Percentiles rank a stretch among this genome's conserved stretches.
Conservation (phyloP, 2,797 vertebrate species). For the Taenioides sp. region DNA sequence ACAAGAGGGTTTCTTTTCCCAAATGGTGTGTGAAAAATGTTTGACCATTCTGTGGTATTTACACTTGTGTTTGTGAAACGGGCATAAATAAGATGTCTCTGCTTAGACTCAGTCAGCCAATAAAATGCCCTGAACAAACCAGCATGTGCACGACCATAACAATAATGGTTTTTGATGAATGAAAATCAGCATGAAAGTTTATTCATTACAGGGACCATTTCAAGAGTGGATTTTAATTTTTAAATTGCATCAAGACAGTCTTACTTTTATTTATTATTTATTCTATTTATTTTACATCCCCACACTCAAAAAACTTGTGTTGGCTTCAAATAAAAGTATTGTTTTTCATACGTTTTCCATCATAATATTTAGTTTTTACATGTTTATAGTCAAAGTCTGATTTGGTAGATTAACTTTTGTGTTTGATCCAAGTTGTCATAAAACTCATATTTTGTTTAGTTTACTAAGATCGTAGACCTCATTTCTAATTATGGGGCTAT, state of each 20-base stretch:
- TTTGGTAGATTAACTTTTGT: not conserved
- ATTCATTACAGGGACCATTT: too few species aligned
- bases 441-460: not conserved
- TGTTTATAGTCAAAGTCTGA: not conserved
- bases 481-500: too few species aligned
- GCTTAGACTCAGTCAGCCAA: slow-evolving; percentile 33
- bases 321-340: not conserved
- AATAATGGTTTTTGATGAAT: slow-evolving; percentile 23
- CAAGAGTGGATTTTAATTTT: too few species aligned
- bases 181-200: not conserved
- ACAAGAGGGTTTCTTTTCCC: slow-evolving; percentile 33
- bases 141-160: slow-evolving; percentile 21
- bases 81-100: slow-evolving; percentile 35
- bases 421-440: not conserved
- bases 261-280: too few species aligned
- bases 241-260: too few species aligned
- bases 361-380: not conserved
- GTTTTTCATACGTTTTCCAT: not conserved
- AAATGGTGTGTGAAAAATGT: slow-evolving; percentile 59
- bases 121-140: slow-evolving; percentile 34
- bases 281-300: too few species aligned
- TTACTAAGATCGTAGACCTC: not conserved
- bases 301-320: too few species aligned
- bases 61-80: slow-evolving; percentile 25
- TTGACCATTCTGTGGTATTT: slow-evolving; percentile 23